Evolutionary conservation across 2,113 vertebrate species (phyloP), one percentile per base, ranked within the genome.

Genomic region (Pomatorhinus ruficollis): DNA sequence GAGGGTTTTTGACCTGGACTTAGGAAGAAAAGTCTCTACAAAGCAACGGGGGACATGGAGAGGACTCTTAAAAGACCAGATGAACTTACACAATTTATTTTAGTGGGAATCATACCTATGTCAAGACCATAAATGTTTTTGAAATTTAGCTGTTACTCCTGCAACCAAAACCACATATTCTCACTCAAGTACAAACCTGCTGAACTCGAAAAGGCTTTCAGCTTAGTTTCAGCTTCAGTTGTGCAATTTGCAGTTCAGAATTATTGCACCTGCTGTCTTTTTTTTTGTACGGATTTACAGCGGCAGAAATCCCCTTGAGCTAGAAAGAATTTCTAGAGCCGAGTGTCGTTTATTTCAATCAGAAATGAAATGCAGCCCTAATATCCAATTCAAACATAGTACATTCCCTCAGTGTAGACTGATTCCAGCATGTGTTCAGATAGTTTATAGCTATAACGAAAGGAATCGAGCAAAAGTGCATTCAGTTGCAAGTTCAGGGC

Each of bases 211-310:
- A 86, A 78, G 52, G 25, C 45, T 83, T 88, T 61, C 82, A 83
- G 68, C 74, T 75, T 64, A 68, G 52, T 87, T 96, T 93, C 91
- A 83, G 69, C 78, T 85, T 93, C 68, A 78, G 88, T 92, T 96
- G 72, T 93, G 83, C 80, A 90, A 87, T 71, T 61, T 87, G 69
- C 86, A 75, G 83, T 40, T 89, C 44, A 61, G 93, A 88, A 78
- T 71, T 71, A 70, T 16, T 92, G 80, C 69, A 68, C 60, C 65
- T 78, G 72, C 56, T 89, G 40, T 77, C 37, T 71, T 80, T 64
- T 83, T 64, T 60, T 31, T 9, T 27, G 9, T 56, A 60, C 61
- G 72, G 76, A 84, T 92, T 93, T 90, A 95, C 42, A 84, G 77
- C 0, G 0, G 61, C 64, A 95, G 83, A 89, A 86, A 87, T 79